These are phyloP conservation scores for Leontocebus nigricollis DNA, from an alignment of 2,797 vertebrate genomes.

Conservation along the genomic window DNA sequence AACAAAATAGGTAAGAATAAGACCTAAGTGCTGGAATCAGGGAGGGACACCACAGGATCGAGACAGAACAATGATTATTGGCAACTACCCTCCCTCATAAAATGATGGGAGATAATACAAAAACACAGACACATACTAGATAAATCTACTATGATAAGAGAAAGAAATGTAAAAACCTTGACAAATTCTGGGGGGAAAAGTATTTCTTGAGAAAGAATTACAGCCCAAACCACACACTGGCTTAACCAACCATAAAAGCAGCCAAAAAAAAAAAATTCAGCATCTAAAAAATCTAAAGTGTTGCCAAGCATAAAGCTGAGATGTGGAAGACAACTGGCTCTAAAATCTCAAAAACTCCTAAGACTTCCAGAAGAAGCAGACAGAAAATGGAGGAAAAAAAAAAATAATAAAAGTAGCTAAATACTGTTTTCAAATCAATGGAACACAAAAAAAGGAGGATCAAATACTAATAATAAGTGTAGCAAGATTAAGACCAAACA, in stretches of 20 bases:
- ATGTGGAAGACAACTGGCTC: not conserved
- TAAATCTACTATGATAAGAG: not conserved
- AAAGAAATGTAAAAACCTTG: not conserved
- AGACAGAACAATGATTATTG: not conserved
- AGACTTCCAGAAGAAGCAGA: not conserved
- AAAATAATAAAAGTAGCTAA: not conserved
- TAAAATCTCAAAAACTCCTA: not conserved
- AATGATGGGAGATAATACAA: not conserved
- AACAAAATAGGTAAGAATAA: not conserved
- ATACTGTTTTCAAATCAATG: not conserved
- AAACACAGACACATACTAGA: not conserved
- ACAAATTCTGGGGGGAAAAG: not conserved
- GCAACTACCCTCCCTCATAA: not conserved
- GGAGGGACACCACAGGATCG: not conserved
- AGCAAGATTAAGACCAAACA: not conserved
- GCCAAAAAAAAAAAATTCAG: no score
- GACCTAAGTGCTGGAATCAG: not conserved
- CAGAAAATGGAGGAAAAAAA: not conserved
- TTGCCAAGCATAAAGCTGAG: not conserved
- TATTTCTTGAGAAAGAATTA: not conserved
- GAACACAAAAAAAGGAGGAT: not conserved
- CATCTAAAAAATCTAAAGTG: not conserved
- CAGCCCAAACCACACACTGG: not conserved
- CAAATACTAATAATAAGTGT: not conserved
- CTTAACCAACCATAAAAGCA: no score